Evolutionary conservation across 30 jellyfish, hydroid and myxozoan species (phyloP), one percentile per base, ranked within the genome.

Genomic region (Chrysaora quinquecirrha): DNA sequence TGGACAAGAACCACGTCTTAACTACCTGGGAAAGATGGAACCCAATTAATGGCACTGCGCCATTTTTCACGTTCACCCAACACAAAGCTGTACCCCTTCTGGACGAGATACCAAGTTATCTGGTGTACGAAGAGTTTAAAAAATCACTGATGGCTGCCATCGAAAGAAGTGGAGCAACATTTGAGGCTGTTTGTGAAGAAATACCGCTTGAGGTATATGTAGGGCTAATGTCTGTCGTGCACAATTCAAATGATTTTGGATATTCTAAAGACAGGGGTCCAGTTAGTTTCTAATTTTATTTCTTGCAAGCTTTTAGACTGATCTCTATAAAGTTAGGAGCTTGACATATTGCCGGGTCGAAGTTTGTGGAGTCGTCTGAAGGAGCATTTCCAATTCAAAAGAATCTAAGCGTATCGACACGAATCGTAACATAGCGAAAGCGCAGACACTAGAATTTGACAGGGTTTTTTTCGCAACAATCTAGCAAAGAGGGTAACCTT

Each of bases 221-320:
- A 71, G 97, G 97, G 0, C 54, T 80, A 24, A 66, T 80, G 83
- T 76, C 96, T 21, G 70, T 78, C 30, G 80, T 90, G 30, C 87
- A 83, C 46, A 90, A 90, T 68, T 65, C 93, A 28, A 76, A 76
- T 66, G 96, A 90, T 63, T 71, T 90, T 58, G 97, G 97, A 21
- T 90, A 76, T 50, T 90, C 96, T 2, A 90, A 83, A 65, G 97
- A 90, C 79, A 78, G 97, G 38, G 97, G 95, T 20, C 71, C 84
- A 28, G 90, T 88, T 0, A 83, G 96, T 77, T 90, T 90, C 47
- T 90, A 60, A 84, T 22, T 30, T 2, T 0, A 0, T 34, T 20
- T 31, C 20, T 20, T 31, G 1, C 0, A 64, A 64, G 38, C n/a
- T n/a, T n/a, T n/a, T n/a, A n/a, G n/a, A n/a, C n/a, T n/a, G n/a